Conservation (phyloP, 1,140 invertebrate genomes). For the Camponotus floridanus region DNA sequence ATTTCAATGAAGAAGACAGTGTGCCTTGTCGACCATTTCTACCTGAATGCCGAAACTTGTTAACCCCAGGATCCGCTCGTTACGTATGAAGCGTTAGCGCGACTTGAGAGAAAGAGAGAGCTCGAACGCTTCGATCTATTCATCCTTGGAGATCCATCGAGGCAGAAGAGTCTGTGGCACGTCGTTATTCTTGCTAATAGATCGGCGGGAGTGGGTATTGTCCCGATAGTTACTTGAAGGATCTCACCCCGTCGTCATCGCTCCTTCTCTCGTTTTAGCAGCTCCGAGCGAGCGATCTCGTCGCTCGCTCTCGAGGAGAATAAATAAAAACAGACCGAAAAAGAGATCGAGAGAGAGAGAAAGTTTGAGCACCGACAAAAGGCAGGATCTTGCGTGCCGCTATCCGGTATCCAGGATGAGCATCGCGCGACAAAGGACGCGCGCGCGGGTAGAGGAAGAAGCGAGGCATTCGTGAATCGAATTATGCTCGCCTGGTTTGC, state of each 20-base stretch:
- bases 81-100: conserved; percentile 40
- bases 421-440: conserved; percentile 62
- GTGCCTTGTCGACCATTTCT: conserved; percentile 23
- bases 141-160: conserved; percentile 59
- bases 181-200: conserved; percentile 83
- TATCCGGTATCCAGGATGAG: conserved; percentile 66
- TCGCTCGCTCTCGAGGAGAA: conserved; percentile 45
- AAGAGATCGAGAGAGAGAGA: not conserved
- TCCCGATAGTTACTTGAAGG: conserved; percentile 67
- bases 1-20: conserved; percentile 11
- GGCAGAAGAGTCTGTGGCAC: conserved; percentile 69
- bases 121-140: conserved; percentile 44
- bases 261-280: conserved; percentile 47
- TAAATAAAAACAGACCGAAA: conserved; percentile 64
- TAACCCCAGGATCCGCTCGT: conserved; percentile 55
- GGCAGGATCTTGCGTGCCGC: conserved; percentile 17
- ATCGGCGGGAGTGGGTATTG: conserved; percentile 77
- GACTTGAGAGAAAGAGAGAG: not conserved
- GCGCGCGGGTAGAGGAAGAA: conserved; percentile 62
- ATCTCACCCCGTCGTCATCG: conserved; percentile 43
- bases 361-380: conserved; percentile 56
- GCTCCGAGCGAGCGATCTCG: conserved; percentile 17
- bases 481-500: conserved; percentile 82
- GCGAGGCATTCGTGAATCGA: conserved; percentile 78
- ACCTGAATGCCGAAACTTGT: conserved; percentile 43